Conservation (phyloP, 2,888 invertebrate species). For the Drosophila anomelani region DNA sequence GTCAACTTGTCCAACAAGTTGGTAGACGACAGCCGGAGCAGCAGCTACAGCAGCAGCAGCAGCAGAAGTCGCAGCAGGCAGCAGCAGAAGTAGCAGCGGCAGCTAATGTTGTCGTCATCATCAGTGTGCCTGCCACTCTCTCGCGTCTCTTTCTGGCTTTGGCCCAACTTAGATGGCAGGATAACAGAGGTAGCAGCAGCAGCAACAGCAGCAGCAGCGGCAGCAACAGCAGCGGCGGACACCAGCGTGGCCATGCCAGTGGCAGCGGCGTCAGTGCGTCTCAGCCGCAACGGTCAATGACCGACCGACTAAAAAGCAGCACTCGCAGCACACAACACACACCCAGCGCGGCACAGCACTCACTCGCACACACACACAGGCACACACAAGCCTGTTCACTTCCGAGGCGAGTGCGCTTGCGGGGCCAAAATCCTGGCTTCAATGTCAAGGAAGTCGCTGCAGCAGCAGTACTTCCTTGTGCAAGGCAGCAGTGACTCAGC, state of each 20-base stretch:
- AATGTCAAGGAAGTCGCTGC: constrained; percentile 76
- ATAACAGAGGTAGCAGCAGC: constrained; percentile 41
- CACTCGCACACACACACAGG: constrained; percentile 4
- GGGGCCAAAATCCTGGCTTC: constrained; percentile 72
- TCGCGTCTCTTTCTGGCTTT: constrained; percentile 23
- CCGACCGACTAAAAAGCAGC: constrained; percentile 82
- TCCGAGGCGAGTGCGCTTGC: constrained; percentile 63
- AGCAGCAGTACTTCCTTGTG: constrained; percentile 66
- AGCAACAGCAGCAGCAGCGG: constrained; percentile 1
- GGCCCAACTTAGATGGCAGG: constrained; percentile 54
- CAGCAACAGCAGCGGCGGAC: constrained; percentile 30
- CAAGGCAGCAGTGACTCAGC: constrained; percentile 20
- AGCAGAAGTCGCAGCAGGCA: constrained; percentile 3
- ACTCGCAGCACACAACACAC: constrained; percentile 35
- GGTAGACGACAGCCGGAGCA: constrained; percentile 72
- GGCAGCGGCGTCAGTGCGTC: constrained; percentile 80
- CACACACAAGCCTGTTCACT: constrained; percentile 54
- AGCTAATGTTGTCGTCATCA: constrained; percentile 53
- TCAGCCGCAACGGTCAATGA: constrained; percentile 82
- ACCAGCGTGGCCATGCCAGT: constrained; percentile 62
- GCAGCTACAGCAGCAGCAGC: constrained; percentile 13
- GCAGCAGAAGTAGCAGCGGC: constrained; percentile 6
- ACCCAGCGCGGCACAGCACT: constrained; percentile 1
- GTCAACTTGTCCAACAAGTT: constrained; percentile 79
- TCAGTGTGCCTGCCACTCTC: constrained; percentile 25